Base-by-base conservation (phyloP, 1,140 invertebrate species). In the Samia ricini region DNA sequence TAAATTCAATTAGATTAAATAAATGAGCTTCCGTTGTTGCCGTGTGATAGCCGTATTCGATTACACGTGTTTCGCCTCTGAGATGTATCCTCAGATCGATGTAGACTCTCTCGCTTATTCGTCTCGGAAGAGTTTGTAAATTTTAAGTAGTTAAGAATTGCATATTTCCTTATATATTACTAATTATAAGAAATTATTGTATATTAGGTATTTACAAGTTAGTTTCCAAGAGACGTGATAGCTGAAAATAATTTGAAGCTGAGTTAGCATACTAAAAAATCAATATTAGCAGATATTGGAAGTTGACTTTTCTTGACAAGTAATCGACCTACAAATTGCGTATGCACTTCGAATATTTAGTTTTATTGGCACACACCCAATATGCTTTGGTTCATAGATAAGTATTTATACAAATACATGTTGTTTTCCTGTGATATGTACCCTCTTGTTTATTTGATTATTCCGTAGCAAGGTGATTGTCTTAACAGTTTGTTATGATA, bases 371-470 rank as follows among this genome's bases (percentile, higher is more conserved):
- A 19, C 33, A 10, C 49, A 20, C 68, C 79, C 79, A 83, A 68
- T 23, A 72, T n/a, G 73, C 71, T 77, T 71, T 78, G 73, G 77
- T 74, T 79, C 69, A 63, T n/a, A n/a, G n/a, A 68, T 77, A 68
- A 72, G 76, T 79, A 78, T 85, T 83, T 83, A 77, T 83, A 74
- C 68, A 61, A 70, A 63, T 72, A 64, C 71, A 78, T 73, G 76
- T 56, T 74, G 61, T 67, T 72, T 65, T 71, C 59, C 63, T 64
- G 65, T 74, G 64, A 64, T 69, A 69, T 70, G 52, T 67, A 63
- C 50, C 59, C 4, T 56, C 48, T 72, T 68, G 65, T 71, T 70
- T 68, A 71, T 65, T 57, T 68, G 55, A 51, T n/a, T 57, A 57
- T 54, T 48, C 8, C 19, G 42, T 50, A 57, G 21, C 55, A 10